These are phyloP conservation scores for Rhabditoides inermis DNA, from an alignment of 2,888 invertebrate species.

Conservation along the genomic window DNA sequence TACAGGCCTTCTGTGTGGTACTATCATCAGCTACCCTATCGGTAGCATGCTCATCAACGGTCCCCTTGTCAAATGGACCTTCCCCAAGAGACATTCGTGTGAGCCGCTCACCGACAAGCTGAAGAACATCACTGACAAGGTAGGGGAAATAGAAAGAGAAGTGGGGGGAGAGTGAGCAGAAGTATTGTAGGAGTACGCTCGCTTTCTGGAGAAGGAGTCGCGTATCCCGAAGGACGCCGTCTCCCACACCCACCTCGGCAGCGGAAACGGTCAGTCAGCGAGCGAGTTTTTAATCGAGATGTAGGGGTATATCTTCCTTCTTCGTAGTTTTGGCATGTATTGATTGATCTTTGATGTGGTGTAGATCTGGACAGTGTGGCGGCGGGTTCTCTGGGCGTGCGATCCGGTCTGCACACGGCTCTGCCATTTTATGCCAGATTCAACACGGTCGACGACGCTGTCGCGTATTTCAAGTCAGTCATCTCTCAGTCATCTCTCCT, in stretches of 20 bases:
- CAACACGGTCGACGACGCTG: slow-evolving; percentile 25
- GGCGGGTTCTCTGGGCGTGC: slow-evolving; percentile 33
- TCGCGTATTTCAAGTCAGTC: slow-evolving; percentile 32
- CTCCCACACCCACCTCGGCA: slow-evolving; percentile 18
- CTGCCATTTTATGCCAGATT: slow-evolving; percentile 39
- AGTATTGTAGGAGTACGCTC: slow-evolving; percentile 26
- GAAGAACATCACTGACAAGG: no score
- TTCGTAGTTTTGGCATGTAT: no score
- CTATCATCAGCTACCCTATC: slow-evolving; percentile 38
- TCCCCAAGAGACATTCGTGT: slow-evolving; percentile 18
- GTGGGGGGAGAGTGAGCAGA: no score
- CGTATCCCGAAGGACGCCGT: slow-evolving; percentile 35
- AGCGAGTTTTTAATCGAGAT: slow-evolving; percentile 5
- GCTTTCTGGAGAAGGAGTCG: slow-evolving; percentile 29
- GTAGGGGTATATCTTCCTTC: no score
- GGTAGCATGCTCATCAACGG: slow-evolving; percentile 36
- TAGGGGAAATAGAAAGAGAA: no score
- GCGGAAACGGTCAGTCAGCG: no score
- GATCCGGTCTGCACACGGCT: slow-evolving; percentile 38
- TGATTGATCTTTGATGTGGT: no score
- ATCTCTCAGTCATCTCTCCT: no score
- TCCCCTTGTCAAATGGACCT: slow-evolving; percentile 37
- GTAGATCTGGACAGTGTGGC: slow-evolving; percentile 38
- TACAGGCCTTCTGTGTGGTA: slow-evolving; percentile 39
- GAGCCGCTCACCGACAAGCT: no score